Conservation (phyloP, 2,113 vertebrate genomes). For the Odontesthes bonariensis region DNA sequence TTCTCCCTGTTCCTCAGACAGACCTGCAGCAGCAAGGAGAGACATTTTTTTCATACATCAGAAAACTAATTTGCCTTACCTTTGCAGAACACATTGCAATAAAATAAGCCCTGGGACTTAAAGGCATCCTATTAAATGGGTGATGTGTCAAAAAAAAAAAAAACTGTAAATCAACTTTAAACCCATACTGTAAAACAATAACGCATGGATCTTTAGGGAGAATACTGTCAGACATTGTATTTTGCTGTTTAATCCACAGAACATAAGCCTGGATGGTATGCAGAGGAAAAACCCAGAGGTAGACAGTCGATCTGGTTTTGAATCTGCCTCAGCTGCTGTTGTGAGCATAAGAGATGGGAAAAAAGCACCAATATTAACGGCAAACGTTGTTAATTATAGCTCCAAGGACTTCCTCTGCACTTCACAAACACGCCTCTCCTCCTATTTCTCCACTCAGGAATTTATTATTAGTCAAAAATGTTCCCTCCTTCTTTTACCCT, state of each 20-base stretch:
- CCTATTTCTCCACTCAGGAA: slow-evolving; percentile 51
- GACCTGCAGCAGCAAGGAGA: not conserved
- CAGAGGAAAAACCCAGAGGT: slow-evolving; percentile 20
- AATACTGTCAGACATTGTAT: too few species aligned
- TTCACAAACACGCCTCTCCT: slow-evolving; percentile 52
- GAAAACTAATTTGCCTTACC: not conserved
- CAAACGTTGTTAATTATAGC: slow-evolving; percentile 76
- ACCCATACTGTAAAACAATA: not conserved
- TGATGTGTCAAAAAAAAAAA: not conserved
- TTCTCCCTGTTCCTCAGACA: not conserved
- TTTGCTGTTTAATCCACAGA: slow-evolving; percentile 21
- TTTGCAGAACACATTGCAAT: too few species aligned
- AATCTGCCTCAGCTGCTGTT: slow-evolving; percentile 24
- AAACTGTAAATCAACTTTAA: not conserved
- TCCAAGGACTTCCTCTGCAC: slow-evolving; percentile 52
- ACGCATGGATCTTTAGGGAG: not conserved
- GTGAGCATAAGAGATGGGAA: slow-evolving; percentile 21
- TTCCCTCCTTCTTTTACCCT: slow-evolving; percentile 14
- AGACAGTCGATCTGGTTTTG: slow-evolving; percentile 32
- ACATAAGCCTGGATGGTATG: slow-evolving; percentile 17
- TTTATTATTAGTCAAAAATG: slow-evolving; percentile 46
- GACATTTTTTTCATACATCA: not conserved
- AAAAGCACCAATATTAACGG: slow-evolving; percentile 36
- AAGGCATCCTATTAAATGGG: not conserved
- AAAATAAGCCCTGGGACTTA: not conserved